These are phyloP conservation scores for Coptodon bakossiorum DNA, from an alignment of 2,113 vertebrate genomes.

Conservation along the genomic window DNA sequence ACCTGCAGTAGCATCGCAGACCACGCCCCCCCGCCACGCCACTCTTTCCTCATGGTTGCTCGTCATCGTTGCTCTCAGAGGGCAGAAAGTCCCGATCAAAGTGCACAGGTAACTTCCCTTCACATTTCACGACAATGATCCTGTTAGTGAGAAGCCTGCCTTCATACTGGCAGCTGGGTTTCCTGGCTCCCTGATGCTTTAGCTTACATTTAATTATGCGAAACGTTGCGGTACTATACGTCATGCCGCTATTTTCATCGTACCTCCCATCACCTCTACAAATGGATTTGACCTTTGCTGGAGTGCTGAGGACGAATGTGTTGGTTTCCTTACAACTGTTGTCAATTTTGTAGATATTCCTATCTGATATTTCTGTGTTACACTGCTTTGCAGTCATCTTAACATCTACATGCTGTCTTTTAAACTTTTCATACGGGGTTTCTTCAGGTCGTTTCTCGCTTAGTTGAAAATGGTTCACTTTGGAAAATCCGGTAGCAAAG, in stretches of 20 bases:
- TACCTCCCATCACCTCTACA: neutral
- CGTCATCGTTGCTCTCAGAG: neutral
- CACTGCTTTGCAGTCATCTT: neutral
- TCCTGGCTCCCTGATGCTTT: neutral
- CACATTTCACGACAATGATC: neutral
- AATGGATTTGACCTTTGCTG: neutral
- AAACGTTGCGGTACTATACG: neutral
- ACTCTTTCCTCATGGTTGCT: neutral
- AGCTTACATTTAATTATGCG: neutral
- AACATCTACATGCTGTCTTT: neutral
- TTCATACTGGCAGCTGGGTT: neutral
- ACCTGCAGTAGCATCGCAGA: neutral
- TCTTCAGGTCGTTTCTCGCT: neutral
- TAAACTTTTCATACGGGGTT: rapidly evolving
- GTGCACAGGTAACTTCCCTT: neutral
- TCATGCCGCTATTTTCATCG: rapidly evolving
- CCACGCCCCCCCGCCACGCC: neutral
- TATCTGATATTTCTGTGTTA: neutral
- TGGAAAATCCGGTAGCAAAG: neutral
- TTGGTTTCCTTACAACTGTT: neutral
- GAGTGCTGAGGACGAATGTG: neutral
- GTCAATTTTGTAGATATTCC: neutral
- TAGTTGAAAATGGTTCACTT: neutral
- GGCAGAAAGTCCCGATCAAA: neutral
- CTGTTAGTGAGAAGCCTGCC: neutral